Conservation (phyloP, 1,140 invertebrate genomes). For the Paracyclopina nana region DNA sequence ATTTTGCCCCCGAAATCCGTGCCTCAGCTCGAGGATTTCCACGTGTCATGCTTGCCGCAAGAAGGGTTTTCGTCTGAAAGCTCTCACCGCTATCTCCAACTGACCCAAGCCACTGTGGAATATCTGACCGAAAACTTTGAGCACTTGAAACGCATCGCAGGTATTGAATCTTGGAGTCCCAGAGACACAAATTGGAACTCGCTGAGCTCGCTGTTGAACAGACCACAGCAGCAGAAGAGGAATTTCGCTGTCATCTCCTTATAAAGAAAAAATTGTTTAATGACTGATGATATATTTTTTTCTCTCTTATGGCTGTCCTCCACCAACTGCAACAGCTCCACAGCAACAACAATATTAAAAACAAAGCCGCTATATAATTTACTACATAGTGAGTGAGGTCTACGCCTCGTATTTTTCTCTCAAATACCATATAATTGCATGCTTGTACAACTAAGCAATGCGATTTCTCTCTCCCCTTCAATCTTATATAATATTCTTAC, state of each 20-base stretch:
- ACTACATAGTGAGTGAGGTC: no score
- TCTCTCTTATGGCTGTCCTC: no score
- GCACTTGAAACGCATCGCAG: background rate
- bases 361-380: no score
- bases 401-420: no score
- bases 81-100: conserved; percentile 6
- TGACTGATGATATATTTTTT: no score
- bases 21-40: background rate
- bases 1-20: background rate
- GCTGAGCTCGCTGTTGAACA: background rate
- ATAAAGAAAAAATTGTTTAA: no score
- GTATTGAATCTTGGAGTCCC: background rate
- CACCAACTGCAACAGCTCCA: no score
- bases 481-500: no score
- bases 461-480: no score
- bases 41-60: conserved; percentile 9
- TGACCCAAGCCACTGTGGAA: conserved; percentile 4
- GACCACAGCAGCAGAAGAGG: background rate
- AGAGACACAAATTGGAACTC: background rate
- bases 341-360: no score
- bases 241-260: conserved; percentile 5
- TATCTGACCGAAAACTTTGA: conserved; percentile 11
- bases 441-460: no score
- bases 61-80: conserved; percentile 5
- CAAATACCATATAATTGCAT: no score